Evolutionary conservation across 2,797 vertebrate genomes (phyloP).

Genomic region (Tauraco hartlaubi): DNA sequence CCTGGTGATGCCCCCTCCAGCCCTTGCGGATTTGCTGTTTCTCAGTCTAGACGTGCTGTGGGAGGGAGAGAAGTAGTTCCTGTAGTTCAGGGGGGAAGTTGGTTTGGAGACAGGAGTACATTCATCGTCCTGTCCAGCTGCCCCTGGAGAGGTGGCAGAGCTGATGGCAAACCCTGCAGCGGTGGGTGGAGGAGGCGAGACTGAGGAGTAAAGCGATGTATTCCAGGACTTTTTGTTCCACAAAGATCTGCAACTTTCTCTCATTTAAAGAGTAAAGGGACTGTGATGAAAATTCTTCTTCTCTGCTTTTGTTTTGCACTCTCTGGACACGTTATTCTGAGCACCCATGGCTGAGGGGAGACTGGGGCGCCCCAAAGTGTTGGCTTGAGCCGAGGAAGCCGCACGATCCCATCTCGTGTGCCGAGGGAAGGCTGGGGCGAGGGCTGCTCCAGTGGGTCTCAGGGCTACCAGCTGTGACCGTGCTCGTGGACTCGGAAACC

Average conservation of each 20-base stretch:
- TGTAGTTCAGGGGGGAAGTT: not conserved
- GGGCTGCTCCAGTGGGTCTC: not conserved
- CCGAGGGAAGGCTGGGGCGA: not conserved
- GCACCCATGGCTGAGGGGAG: not conserved
- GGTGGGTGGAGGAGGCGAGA: not conserved
- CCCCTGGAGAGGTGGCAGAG: not conserved
- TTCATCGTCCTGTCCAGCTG: not conserved
- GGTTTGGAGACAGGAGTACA: not conserved
- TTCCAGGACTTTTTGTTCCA: not conserved
- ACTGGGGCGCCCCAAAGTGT: not conserved
- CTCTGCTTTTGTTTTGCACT: not conserved
- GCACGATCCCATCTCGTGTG: rapidly evolving
- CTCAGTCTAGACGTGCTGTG: not conserved
- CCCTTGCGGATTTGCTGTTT: not conserved
- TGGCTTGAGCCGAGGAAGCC: not conserved
- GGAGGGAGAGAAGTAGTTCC: not conserved
- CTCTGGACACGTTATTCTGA: rapidly evolving
- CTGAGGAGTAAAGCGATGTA: not conserved
- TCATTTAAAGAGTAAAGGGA: not conserved
- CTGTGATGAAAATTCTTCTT: not conserved
- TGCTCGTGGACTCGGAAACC: rapidly evolving
- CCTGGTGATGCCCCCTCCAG: not conserved
- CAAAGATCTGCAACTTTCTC: not conserved
- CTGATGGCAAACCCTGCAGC: not conserved
- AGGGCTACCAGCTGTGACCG: not conserved